Base-by-base conservation (phyloP, 2,797 vertebrate species). In the Smutsia temminckii region DNA sequence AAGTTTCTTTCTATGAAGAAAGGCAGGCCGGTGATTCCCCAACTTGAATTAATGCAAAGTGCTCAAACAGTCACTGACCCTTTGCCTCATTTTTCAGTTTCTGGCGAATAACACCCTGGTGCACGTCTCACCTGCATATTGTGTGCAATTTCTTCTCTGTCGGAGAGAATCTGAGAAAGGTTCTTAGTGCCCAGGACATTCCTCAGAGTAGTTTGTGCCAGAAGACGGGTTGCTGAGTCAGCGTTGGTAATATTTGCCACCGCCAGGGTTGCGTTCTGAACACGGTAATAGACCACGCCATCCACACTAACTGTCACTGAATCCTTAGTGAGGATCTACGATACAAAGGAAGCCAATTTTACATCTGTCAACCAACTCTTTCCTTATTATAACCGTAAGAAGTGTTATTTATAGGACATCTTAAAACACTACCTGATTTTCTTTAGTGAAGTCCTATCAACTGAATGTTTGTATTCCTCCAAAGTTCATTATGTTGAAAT, bases 131-230 rank as follows among this genome's bases (percentile, higher is more conserved):
- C 99, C 99, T 99, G 99, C 99, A 99, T 99, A 94, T 98, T 99
- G 97, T 99, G 99, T 0, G 99, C 99, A 0, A 99, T 99, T 78
- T 99, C 99, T 93, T 99, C 99, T 0, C 99, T 99, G 97, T 99
- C 99, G 0, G 99, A 99, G 92, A 99, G 99, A 97, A 99, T 99
- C 98, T 99, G 98, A 0, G 99, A 97, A 94, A 99, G 99, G 98
- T 99, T 99, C 98, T 99, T 99, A 96, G 99, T 99, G 16, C 99
- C 99, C 98, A 99, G 98, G 5, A 99, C 99, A 0, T 99, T 99
- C 98, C 99, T 99, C 97, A 99, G 95, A 8, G 99, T 99, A 37
- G 99, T 99, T 95, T 99, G 99, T 29, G 99, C 99, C 97, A 99
- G 71, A 14, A 99, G 99, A 0, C 99, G 99, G 1, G 99, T 99